Evolutionary conservation across 2,113 vertebrate species (phyloP).

Genomic region (Tragelaphus buxtoni): DNA sequence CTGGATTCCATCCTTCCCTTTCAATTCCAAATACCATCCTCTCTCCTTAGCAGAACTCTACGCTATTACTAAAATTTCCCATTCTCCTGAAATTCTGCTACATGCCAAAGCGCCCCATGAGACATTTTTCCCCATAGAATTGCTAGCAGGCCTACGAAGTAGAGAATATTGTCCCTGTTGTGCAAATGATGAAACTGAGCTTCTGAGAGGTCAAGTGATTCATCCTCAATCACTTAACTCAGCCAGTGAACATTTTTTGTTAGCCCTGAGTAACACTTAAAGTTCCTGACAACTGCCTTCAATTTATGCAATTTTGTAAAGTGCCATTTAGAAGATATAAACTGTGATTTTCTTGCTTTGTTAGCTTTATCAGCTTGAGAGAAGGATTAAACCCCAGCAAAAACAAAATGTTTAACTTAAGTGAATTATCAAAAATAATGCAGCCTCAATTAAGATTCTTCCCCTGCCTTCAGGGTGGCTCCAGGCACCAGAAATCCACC

Average conservation of each 20-base stretch:
- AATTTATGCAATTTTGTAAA: not conserved
- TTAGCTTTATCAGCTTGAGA: constrained; percentile 52
- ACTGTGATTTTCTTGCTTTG: constrained; percentile 46
- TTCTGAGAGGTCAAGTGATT: not conserved
- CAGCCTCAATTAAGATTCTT: constrained; percentile 41
- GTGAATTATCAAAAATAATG: constrained; percentile 63
- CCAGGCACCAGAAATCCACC: constrained; percentile 30
- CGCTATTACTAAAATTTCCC: not conserved
- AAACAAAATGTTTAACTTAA: constrained; percentile 58
- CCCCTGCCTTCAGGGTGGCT: constrained; percentile 42
- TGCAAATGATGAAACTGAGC: not conserved
- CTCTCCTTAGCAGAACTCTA: not conserved
- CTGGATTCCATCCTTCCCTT: not conserved
- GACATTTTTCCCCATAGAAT: not conserved
- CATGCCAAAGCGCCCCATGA: not conserved
- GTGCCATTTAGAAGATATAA: constrained; percentile 27
- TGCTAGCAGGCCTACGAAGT: not conserved
- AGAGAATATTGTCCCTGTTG: not conserved
- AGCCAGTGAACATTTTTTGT: not conserved
- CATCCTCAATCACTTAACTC: not conserved
- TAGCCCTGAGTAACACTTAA: constrained; percentile 7
- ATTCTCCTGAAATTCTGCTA: not conserved
- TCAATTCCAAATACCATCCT: not conserved
- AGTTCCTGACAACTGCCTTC: constrained; percentile 44
- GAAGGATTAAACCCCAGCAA: constrained; percentile 28